A percentile compares a stretch with the other conserved stretches of the same genome.
These are phyloP conservation scores for Telmatherina bonti DNA, from an alignment of 2,797 vertebrate genomes.

Conservation along the genomic window DNA sequence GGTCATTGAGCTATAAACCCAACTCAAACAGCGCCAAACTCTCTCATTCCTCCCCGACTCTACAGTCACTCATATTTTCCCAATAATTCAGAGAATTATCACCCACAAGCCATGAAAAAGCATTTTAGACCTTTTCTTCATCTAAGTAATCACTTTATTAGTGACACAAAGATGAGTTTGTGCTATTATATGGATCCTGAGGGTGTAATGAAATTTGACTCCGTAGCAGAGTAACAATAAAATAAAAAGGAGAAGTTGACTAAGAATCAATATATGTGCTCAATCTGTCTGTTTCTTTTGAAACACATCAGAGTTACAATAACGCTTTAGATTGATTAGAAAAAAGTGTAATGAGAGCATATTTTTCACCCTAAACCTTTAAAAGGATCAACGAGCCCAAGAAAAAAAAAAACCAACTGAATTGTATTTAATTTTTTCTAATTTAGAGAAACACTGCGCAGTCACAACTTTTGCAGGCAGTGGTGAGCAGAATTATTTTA, in stretches of 20 bases:
- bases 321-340: constrained; percentile 36
- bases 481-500: too few relatives aligned
- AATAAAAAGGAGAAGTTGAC: constrained; percentile 67
- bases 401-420: too few relatives aligned
- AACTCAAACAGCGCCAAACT: constrained; percentile 54
- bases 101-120: constrained; percentile 71
- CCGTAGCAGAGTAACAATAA: constrained; percentile 77
- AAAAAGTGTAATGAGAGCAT: neutral
- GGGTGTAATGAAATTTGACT: constrained; percentile 88
- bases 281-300: constrained; percentile 40
- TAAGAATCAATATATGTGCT: constrained; percentile 61
- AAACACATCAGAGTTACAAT: neutral
- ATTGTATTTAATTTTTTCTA: too few relatives aligned
- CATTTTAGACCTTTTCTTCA: constrained; percentile 73
- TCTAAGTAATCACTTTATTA: constrained; percentile 84
- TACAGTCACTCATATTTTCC: constrained; percentile 75
- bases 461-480: too few relatives aligned
- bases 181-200: constrained; percentile 85
- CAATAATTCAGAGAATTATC: constrained; percentile 75
- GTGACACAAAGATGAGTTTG: constrained; percentile 86
- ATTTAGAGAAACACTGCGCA: too few relatives aligned
- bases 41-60: constrained; percentile 52
- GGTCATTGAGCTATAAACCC: constrained; percentile 76
- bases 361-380: too few relatives aligned
- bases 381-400: too few relatives aligned